Evolutionary conservation across 1,140 invertebrate genomes (phyloP).

Genomic region (Hycleus cichorii): DNA sequence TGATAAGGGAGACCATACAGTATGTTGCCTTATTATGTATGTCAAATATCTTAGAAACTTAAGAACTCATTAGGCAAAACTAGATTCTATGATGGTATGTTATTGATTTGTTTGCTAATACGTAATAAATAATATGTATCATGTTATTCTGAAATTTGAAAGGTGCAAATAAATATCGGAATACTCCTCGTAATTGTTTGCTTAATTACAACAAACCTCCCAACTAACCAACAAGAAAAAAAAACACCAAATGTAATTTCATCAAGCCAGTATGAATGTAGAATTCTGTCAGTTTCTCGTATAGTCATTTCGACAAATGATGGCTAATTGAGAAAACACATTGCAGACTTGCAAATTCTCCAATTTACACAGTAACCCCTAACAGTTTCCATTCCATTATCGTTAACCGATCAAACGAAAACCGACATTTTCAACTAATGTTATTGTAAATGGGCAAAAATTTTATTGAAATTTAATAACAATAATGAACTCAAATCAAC

Average conservation of each 20-base stretch:
- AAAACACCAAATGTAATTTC: no score
- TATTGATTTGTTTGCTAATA: constrained; percentile 12
- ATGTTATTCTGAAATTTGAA: constrained; percentile 13
- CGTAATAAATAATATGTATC: constrained; percentile 4
- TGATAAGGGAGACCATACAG: constrained; percentile 25
- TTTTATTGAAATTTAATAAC: no score
- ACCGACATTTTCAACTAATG: no score
- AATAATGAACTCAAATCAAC: no score
- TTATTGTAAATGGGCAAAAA: no score
- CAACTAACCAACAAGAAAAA: no score
- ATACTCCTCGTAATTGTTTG: constrained; percentile 6
- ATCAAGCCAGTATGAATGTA: no score
- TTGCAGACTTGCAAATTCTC: neutral
- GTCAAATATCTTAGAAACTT: constrained; percentile 19
- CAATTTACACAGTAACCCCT: neutral
- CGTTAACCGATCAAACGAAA: no score
- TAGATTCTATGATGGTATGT: constrained; percentile 20
- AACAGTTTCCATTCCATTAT: no score
- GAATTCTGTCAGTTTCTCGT: no score
- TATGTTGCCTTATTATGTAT: constrained; percentile 35
- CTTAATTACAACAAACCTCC: no score
- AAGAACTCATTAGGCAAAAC: constrained; percentile 8
- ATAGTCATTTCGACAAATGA: constrained; percentile 5
- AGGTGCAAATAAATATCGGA: constrained; percentile 12
- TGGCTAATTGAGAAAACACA: neutral